Base-by-base conservation (phyloP, 2,797 vertebrate genomes). In the Pseudochaenichthys georgianus region DNA sequence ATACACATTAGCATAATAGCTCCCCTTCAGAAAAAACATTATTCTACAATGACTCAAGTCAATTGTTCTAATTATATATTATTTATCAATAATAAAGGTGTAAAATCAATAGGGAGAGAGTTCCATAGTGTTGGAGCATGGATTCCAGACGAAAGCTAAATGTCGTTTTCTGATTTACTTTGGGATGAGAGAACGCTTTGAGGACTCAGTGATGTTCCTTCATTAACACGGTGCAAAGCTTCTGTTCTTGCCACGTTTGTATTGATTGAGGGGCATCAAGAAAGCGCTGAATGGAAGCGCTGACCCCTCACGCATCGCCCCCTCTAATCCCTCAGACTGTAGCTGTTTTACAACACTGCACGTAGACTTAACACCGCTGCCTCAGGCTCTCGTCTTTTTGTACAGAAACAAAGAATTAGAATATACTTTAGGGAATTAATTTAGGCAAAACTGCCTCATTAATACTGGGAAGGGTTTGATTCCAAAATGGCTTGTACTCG, bases 361-460 rank as follows among this genome's bases (percentile, higher is more conserved):
- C 19, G 28, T 23, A 21, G 55, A 65, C 83, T 80, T 76, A 71
- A 72, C 73, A 69, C 41, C 55, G 73, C 63, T 23, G 81, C 86
- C 77, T 78, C 72, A 0, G 82, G 78, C 83, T 84, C 68, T 77
- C 3, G 17, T 65, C 75, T 91, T 55, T 91, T 52, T 70, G 63
- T 85, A 72, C 72, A 61, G 2, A 3, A 64, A 42, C 58, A 69
- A 80, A 65, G 67, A 87, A 87, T 81, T 69, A 75, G 64, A 89
- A 78, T 73, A 71, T 81, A 68, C 80, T 85, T 64, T 52, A 55
- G 67, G 81, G 80, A 48, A 48, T 82, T 83, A 13, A 68, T 82
- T 80, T 63, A 50, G 50, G 50, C n/a, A 48, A 64, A 84, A 85
- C 79, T 67, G 73, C 74, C 71, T 86, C 80, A 81, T 83, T 90